Evolutionary conservation across 1,140 invertebrate species (phyloP), one percentile per base, ranked within the genome.

Genomic region (Drosophila nebulosa): DNA sequence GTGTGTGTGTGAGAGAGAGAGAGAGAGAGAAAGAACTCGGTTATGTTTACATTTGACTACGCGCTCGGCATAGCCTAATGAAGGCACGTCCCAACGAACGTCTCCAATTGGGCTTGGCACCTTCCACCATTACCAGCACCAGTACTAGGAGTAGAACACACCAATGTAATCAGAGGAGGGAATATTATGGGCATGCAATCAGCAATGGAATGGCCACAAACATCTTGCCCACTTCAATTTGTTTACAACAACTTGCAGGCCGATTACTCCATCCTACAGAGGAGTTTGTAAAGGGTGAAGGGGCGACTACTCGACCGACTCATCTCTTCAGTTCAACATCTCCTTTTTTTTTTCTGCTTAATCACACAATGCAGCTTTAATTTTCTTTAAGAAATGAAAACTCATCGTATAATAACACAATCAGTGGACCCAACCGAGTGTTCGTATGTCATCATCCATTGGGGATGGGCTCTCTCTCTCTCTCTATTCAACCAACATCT

Each of bases 331-430:
- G 46, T 73, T 71, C 35, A 70, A 32, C 22, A 74, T 52, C n/a
- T n/a, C n/a, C n/a, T n/a, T n/a, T 57, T 75, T 62, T 71, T 30
- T 57, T 75, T 79, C 56, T 78, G 77, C 77, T 79, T 79, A 79
- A 79, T 79, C 77, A 79, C 74, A 66, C 27, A 61, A 73, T 78
- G 63, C 66, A 64, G 70, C 74, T 64, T 83, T 83, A 83, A 83
- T 83, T 83, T 83, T 83, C 63, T 71, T 70, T 60, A 69, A 69
- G 63, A 83, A 83, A 70, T 78, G 74, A 71, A 78, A 83, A 83
- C 79, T 83, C 79, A 83, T 83, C 70, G 70, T 70, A 83, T 83
- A 83, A 83, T 83, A 83, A 76, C 66, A 83, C 74, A 78, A 76
- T 83, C 72, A 80, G 70, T 75, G 77, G 70, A 26, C 21, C 24